Percentiles rank a stretch among this genome's conserved stretches.
Conservation (phyloP, 2,113 vertebrate genomes). For the Speoplatyrhinus poulsoni region DNA sequence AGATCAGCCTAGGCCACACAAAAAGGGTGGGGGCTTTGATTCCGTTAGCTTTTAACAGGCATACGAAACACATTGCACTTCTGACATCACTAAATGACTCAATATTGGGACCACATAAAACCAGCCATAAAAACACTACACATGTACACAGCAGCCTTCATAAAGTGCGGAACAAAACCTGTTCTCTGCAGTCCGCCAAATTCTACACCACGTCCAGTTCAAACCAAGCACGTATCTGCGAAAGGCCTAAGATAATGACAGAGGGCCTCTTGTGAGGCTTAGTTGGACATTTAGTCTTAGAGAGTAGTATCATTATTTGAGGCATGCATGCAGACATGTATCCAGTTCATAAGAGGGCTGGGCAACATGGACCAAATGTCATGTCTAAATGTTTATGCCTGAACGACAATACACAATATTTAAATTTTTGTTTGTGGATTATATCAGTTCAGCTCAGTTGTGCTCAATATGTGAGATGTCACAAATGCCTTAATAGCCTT, state of each 20-base stretch:
- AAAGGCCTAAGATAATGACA: slow-evolving; percentile 68
- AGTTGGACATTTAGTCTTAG: slow-evolving; percentile 33
- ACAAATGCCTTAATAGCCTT: too few species aligned
- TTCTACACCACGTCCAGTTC: slow-evolving; percentile 66
- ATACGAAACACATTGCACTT: slow-evolving; percentile 3
- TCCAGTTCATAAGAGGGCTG: not conserved
- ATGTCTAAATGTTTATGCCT: too few species aligned
- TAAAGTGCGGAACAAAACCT: slow-evolving; percentile 49
- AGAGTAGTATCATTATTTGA: slow-evolving; percentile 46
- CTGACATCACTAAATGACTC: slow-evolving; percentile 53
- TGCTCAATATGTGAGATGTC: too few species aligned
- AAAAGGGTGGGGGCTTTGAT: slow-evolving; percentile 23
- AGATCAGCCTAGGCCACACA: not conserved
- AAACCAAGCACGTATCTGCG: slow-evolving; percentile 68
- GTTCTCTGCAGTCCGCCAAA: slow-evolving; percentile 64
- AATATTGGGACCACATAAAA: slow-evolving; percentile 47
- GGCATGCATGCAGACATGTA: not conserved
- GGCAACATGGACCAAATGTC: too few species aligned
- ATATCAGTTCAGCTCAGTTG: too few species aligned
- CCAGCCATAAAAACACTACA: slow-evolving; percentile 44
- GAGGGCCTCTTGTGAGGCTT: slow-evolving; percentile 23
- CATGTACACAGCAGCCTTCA: slow-evolving; percentile 21
- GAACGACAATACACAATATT: too few species aligned
- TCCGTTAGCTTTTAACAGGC: slow-evolving; percentile 11
- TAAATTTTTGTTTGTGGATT: too few species aligned